Evolutionary conservation across 1,140 invertebrate species (phyloP), one percentile per base, ranked within the genome.

Genomic region (Akabosia matsudoensis): DNA sequence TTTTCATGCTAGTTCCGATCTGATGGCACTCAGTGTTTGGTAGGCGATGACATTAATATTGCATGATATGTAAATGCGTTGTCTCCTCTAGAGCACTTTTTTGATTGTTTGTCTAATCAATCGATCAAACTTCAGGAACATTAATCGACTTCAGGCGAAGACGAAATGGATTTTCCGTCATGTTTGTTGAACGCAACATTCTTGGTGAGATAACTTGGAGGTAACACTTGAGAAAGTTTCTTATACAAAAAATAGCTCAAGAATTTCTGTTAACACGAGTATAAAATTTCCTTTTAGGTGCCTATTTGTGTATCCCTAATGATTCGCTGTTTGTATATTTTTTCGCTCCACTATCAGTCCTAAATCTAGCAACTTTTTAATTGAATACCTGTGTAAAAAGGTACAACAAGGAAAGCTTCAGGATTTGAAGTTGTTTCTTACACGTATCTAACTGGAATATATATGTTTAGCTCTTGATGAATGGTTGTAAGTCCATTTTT

Each of bases 41-140:
- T 45, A 45, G 37, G 7, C 7, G 37, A 7, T 10, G 18, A 45
- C 37, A 45, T 45, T 7, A 7, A 45, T 45, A 45, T 45, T 45
- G 37, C 18, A 45, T 45, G 37, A 45, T 45, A 45, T 45, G 37
- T 45, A 45, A 45, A 45, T 45, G 37, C 37, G 37, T 45, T 45
- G 7, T 45, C 54, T 24, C 54, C 24, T 22, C 4, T 56, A 56
- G 3, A 13, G n/a, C 24, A n/a, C 24, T 56, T 10, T 16, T 24
- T 22, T 4, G 13, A n/a, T 22, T 22, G 14, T 3, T 56, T n/a
- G 61, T 67, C 61, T 67, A 67, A 67, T 67, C 61, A 67, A 67
- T 67, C 61, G 67, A 75, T 30, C 34, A 75, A 75, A 75, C 67
- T 75, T 70, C 45, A 75, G 52, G 51, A 75, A 75, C 61, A 75